Conservation (phyloP, 2,113 vertebrate genomes). For the Psilopogon haemacephalus region DNA sequence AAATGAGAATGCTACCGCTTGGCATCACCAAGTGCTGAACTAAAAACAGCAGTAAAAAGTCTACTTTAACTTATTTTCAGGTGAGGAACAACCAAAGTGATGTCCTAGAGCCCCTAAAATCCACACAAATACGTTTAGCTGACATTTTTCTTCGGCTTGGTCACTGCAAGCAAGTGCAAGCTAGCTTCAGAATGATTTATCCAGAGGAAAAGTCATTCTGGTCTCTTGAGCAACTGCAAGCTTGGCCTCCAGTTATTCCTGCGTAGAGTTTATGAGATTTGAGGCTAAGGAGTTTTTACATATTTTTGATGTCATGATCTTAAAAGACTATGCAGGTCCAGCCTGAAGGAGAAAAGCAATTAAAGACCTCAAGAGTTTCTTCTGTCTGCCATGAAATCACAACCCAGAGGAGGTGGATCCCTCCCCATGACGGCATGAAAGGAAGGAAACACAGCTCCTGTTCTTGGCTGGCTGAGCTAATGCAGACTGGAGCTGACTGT, state of each 20-base stretch:
- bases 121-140: neutral
- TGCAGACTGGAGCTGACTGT: accelerated
- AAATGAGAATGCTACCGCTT: neutral
- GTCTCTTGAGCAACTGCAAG: neutral
- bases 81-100: neutral
- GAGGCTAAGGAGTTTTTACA: neutral
- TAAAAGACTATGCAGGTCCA: neutral
- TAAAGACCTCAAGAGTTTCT: neutral
- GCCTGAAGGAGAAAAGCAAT: neutral
- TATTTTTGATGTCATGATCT: neutral
- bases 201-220: neutral
- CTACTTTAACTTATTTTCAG: neutral
- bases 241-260: too few relatives aligned
- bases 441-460: neutral
- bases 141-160: neutral
- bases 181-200: neutral
- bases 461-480: neutral
- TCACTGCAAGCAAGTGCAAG: neutral
- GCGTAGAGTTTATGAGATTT: neutral
- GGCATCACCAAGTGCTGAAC: neutral
- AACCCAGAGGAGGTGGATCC: neutral
- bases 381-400: neutral
- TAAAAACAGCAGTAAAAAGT: neutral
- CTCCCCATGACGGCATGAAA: neutral
- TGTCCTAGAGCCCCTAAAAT: neutral